phyloP scores from a whole-genome alignment of 2,888 invertebrate genomes.

The Zygogramma bicolorata region DNA sequence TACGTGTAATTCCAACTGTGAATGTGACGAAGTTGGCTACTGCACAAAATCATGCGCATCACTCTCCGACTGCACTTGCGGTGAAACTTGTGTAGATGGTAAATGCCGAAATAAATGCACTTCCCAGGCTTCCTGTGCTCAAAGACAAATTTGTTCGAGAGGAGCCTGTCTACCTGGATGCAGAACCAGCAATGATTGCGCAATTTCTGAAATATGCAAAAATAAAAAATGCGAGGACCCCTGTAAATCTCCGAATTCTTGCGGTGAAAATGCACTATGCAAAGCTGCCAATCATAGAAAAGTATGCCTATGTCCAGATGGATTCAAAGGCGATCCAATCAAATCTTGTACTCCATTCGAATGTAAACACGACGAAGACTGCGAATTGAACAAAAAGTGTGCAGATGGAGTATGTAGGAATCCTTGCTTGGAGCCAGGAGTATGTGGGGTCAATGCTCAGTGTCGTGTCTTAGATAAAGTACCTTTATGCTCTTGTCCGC shows the following conservation, averaged over 20 bases:
- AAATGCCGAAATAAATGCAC: conserved; percentile 82
- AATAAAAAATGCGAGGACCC: conserved; percentile 78
- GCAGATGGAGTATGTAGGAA: conserved; percentile 81
- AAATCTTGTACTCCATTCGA: conserved; percentile 82
- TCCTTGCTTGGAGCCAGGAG: conserved; percentile 81
- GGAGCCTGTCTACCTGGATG: conserved; percentile 86
- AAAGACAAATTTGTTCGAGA: conserved; percentile 81
- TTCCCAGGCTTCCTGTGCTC: conserved; percentile 75
- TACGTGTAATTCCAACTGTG: conserved; percentile 81
- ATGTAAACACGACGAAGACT: conserved; percentile 82
- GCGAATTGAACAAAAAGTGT: conserved; percentile 83
- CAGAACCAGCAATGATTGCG: conserved; percentile 82
- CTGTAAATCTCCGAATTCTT: conserved; percentile 76
- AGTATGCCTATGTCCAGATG: conserved; percentile 89
- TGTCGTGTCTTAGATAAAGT: conserved; percentile 82
- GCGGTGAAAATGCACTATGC: conserved; percentile 86
- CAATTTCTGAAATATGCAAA: conserved; percentile 80
- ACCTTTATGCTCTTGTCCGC: conserved; percentile 83
- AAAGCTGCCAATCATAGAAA: conserved; percentile 84
- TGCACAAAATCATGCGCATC: conserved; percentile 78
- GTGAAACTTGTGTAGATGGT: conserved; percentile 81
- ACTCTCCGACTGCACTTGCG: conserved; percentile 82
- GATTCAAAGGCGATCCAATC: conserved; percentile 84
- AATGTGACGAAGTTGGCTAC: conserved; percentile 81
- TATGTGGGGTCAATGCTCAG: conserved; percentile 87